Evolutionary conservation across 2,888 invertebrate species (phyloP).

Genomic region (Pachymerium ferrugineum): DNA sequence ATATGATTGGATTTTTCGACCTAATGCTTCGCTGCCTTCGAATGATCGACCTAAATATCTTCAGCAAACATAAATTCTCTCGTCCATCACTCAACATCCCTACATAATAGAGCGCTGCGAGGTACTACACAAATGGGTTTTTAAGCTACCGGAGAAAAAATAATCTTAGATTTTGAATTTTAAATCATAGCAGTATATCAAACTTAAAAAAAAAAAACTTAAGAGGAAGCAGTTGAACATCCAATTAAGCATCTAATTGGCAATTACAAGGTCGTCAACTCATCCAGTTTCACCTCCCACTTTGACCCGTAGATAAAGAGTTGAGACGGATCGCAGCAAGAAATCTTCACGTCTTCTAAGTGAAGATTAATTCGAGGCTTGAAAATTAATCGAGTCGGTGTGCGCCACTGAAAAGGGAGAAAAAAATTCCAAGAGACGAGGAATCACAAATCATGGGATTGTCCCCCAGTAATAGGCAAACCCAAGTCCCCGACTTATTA

Average conservation of each 20-base stretch:
- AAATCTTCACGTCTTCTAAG: background rate
- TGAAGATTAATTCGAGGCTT: background rate
- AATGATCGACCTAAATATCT: background rate
- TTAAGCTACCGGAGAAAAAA: too few species aligned
- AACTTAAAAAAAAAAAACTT: background rate
- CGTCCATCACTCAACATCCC: background rate
- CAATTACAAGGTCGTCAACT: background rate
- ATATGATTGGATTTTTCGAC: background rate
- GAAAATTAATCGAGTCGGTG: too few species aligned
- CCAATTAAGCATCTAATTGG: background rate
- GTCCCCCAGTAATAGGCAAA: background rate
- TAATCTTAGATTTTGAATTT: background rate
- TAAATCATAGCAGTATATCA: background rate
- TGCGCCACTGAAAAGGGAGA: background rate
- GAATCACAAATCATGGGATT: background rate
- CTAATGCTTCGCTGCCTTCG: background rate
- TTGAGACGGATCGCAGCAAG: background rate
- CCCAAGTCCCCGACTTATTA: background rate
- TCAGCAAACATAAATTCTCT: conserved; percentile 5
- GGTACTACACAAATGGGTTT: too few species aligned
- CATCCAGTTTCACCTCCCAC: background rate
- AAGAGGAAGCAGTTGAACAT: background rate
- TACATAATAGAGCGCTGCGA: too few species aligned
- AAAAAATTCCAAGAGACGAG: too few species aligned
- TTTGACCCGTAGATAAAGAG: background rate